phyloP scores from a whole-genome alignment of 1,140 invertebrate genomes.

The Temnothorax nylanderi region DNA sequence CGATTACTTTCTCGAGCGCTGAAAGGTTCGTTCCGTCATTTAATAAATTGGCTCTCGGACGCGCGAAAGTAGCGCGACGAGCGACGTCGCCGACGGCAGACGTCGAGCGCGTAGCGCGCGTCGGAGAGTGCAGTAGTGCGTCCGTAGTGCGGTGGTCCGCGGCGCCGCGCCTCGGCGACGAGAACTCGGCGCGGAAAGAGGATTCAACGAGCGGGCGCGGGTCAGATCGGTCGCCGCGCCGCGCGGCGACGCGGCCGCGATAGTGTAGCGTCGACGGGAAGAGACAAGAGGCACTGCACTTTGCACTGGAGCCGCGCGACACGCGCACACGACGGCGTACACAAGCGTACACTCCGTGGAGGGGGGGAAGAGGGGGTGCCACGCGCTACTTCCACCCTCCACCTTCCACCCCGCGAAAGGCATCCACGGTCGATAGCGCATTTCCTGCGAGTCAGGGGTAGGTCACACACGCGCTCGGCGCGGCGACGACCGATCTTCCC shows the following conservation, averaged over 20 bases:
- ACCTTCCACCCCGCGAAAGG: background rate
- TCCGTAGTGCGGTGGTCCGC: too few relatives aligned
- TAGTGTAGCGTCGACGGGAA: constrained; percentile 16
- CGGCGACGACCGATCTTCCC: too few relatives aligned
- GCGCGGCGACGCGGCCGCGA: background rate
- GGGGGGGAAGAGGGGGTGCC: background rate
- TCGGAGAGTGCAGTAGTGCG: too few relatives aligned
- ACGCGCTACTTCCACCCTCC: background rate
- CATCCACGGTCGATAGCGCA: constrained; percentile 43
- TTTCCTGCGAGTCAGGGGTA: constrained; percentile 26
- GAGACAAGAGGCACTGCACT: constrained; percentile 69
- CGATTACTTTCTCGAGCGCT: too few relatives aligned
- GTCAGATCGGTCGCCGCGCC: background rate
- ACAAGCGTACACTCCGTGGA: constrained; percentile 2
- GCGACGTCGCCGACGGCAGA: too few relatives aligned
- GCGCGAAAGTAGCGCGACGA: too few relatives aligned
- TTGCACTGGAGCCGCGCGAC: constrained; percentile 69
- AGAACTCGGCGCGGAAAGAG: too few relatives aligned
- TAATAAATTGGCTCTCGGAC: too few relatives aligned
- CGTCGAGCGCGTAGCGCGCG: too few relatives aligned
- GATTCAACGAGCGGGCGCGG: too few relatives aligned
- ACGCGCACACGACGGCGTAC: constrained; percentile 8
- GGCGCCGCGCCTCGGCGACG: too few relatives aligned
- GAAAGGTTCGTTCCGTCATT: too few relatives aligned
- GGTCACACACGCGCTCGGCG: constrained; percentile 5